Percentiles rank a stretch among this genome's conserved stretches.
Conservation (phyloP, 1,140 invertebrate species). For the Homarus americanus region DNA sequence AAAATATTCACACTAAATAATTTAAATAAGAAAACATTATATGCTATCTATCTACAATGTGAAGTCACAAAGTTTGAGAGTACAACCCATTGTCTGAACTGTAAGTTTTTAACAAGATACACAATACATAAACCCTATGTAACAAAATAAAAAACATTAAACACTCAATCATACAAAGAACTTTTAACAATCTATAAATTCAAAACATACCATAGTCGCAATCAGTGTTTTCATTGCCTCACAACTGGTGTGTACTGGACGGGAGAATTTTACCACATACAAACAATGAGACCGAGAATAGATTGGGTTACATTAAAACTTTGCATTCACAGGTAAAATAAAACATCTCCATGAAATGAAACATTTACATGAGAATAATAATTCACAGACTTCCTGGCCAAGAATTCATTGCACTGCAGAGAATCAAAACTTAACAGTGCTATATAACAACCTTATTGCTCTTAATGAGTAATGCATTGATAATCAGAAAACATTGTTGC, state of each 20-base stretch:
- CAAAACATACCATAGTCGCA: background rate
- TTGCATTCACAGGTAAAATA: background rate
- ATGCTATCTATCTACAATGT: background rate
- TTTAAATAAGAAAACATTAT: background rate
- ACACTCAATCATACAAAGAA: background rate
- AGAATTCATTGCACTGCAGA: constrained; percentile 31
- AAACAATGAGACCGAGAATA: background rate
- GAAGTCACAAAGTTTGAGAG: background rate
- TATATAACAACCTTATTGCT: background rate
- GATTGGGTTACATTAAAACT: background rate
- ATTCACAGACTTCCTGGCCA: background rate
- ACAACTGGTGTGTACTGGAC: background rate
- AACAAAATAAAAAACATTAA: background rate
- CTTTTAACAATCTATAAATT: background rate
- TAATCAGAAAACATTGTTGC: background rate
- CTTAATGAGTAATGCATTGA: background rate
- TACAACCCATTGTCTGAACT: background rate
- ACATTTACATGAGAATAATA: background rate
- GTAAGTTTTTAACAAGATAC: background rate
- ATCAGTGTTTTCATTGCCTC: background rate
- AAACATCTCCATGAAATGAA: background rate
- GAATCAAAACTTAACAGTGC: constrained; percentile 21
- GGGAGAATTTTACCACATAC: background rate
- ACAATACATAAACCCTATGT: background rate
- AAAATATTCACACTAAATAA: background rate